Conservation (phyloP, 2,888 invertebrate species). For the Dexiosoma caninum region DNA sequence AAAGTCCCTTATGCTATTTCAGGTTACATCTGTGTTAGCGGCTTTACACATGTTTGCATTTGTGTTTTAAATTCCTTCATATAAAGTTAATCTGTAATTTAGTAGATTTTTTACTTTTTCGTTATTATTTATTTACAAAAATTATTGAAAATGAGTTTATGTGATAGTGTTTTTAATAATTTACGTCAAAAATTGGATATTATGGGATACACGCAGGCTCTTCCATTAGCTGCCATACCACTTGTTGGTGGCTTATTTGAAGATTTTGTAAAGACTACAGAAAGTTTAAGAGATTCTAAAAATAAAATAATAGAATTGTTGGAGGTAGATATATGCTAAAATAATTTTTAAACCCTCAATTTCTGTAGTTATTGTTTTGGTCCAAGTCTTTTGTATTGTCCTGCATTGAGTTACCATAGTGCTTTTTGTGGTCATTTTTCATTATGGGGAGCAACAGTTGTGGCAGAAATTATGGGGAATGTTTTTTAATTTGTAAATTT, state of each 20-base stretch:
- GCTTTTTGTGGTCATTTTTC: conserved; percentile 38
- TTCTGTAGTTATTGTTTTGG: conserved; percentile 4
- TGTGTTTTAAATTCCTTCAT: background rate
- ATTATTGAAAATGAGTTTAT: conserved; percentile 65
- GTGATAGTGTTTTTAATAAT: conserved; percentile 73
- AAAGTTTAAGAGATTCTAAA: conserved; percentile 90
- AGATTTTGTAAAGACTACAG: conserved; percentile 92
- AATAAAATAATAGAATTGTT: conserved; percentile 84
- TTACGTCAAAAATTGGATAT: conserved; percentile 86
- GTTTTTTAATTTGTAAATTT: no score
- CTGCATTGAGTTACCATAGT: conserved; percentile 42
- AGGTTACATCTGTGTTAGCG: no score
- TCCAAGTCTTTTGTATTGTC: conserved; percentile 16
- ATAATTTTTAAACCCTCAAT: background rate
- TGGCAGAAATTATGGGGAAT: background rate
- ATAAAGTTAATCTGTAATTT: background rate
- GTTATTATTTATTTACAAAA: background rate
- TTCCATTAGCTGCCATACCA: conserved; percentile 87
- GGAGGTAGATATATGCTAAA: conserved; percentile 78
- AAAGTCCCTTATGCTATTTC: no score
- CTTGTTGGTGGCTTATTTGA: conserved; percentile 88
- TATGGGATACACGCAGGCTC: conserved; percentile 87
- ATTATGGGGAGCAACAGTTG: conserved; percentile 12
- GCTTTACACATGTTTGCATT: background rate
- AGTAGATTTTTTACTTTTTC: background rate